These are phyloP conservation scores for Nestor notabilis DNA, from an alignment of 2,113 vertebrate species.

Conservation along the genomic window DNA sequence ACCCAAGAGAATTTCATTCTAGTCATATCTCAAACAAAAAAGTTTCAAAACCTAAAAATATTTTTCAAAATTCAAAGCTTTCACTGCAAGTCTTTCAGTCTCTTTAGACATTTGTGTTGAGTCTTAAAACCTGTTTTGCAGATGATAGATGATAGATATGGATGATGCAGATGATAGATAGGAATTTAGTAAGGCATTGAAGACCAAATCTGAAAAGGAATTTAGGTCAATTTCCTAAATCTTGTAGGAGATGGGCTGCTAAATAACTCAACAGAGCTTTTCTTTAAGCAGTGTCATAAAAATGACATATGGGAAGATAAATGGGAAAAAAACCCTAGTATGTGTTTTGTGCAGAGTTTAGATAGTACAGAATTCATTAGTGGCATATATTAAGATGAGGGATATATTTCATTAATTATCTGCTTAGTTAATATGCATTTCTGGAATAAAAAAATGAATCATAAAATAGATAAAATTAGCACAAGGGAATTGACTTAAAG, in stretches of 20 bases:
- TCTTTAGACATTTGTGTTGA: background rate
- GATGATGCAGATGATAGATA: background rate
- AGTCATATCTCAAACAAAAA: background rate
- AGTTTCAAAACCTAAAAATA: background rate
- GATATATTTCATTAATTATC: background rate
- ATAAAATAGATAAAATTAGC: background rate
- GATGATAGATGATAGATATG: background rate
- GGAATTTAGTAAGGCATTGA: background rate
- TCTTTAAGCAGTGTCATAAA: background rate
- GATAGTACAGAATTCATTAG: background rate
- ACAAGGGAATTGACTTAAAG: background rate
- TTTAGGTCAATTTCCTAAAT: background rate
- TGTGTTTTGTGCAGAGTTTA: background rate
- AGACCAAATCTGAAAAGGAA: background rate
- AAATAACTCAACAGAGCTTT: background rate
- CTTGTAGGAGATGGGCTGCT: background rate
- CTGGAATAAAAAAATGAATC: background rate
- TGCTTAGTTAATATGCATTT: background rate
- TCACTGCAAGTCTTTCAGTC: background rate
- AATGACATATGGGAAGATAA: background rate
- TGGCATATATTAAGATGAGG: background rate
- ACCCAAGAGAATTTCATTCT: background rate
- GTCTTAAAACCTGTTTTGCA: background rate
- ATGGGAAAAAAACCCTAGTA: rapidly evolving
- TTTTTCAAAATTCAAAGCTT: background rate